Evolutionary conservation across 2,797 vertebrate species (phyloP), one percentile per base, ranked within the genome.

Genomic region (Psittacula echo): DNA sequence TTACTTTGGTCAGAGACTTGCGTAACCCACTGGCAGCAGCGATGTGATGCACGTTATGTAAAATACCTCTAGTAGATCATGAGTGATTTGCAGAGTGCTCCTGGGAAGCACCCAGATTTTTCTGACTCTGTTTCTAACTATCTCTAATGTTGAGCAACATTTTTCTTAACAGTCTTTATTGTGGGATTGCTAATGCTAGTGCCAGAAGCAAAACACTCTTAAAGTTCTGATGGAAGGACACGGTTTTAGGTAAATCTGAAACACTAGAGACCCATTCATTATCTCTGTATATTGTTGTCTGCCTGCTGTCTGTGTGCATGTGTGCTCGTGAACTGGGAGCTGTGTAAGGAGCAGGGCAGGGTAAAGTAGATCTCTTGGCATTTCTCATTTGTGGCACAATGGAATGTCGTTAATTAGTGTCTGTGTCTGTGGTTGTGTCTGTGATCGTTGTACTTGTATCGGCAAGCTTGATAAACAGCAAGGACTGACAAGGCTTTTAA

Each of bases 91-190:
- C 81, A 95, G 72, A 93, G 91, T 44, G 74, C 84, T 94, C 44
- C 89, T 94, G 94, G 94, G 95, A 95, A 87, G 86, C 86, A 82
- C 82, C 79, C 86, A 76, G 87, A 82, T 94, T 91, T 96, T 93
- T 93, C 72, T 81, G 4, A 86, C 73, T 87, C 92, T 95, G 67
- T 96, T 93, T 94, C 65, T 89, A 56, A 93, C 89, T 81, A 54
- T 96, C 91, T 96, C 94, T 97, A 96, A 97, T 97, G 96, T 97
- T 97, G 95, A 97, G 97, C 97, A 97, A 95, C 96, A 1, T 97
- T 97, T 97, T 97, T 97, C 95, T 97, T 96, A 97, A 97, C 97
- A 96, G 96, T 97, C 95, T 94, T 48, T 96, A 53, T 97, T 97
- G 93, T 96, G 97, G 96, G 95, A 97, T 97, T 97, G 96, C 97